Conservation (phyloP, 2,113 vertebrate genomes). For the Hemiscyllium ocellatum region DNA sequence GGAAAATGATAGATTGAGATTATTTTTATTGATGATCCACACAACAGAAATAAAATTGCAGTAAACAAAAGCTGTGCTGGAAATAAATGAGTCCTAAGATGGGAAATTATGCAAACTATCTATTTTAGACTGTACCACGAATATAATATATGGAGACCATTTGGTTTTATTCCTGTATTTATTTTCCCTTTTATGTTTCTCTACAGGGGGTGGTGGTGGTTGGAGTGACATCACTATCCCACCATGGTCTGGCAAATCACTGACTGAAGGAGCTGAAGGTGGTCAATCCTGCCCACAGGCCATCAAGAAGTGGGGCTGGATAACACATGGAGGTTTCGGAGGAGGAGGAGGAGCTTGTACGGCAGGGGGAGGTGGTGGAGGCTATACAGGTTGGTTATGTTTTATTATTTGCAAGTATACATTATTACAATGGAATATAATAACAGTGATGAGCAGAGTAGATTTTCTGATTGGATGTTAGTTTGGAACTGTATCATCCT, state of each 20-base stretch:
- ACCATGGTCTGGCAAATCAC: constrained; percentile 81
- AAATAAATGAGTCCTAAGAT: neutral
- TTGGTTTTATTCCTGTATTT: neutral
- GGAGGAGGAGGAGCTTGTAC: constrained; percentile 92
- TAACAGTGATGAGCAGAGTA: neutral
- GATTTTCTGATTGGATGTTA: neutral
- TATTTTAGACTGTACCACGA: neutral
- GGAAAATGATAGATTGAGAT: neutral
- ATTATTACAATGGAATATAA: neutral
- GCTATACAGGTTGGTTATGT: constrained; percentile 86
- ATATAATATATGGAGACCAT: neutral
- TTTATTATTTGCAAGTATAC: neutral
- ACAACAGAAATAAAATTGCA: neutral
- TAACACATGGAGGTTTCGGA: constrained; percentile 88
- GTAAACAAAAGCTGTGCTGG: neutral
- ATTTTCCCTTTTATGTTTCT: constrained; percentile 46
- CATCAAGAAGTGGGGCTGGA: constrained; percentile 84
- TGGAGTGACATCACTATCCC: constrained; percentile 81
- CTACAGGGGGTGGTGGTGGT: constrained; percentile 90
- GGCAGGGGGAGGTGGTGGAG: constrained; percentile 91
- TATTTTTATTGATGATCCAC: neutral
- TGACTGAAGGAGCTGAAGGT: constrained; percentile 83
- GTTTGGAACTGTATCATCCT: neutral
- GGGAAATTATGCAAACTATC: neutral
- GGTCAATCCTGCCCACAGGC: constrained; percentile 86